Percentiles rank a stretch among this genome's conserved stretches.
These are phyloP conservation scores for Pangasius krempfi DNA, from an alignment of 2,797 vertebrate species.

Conservation along the genomic window DNA sequence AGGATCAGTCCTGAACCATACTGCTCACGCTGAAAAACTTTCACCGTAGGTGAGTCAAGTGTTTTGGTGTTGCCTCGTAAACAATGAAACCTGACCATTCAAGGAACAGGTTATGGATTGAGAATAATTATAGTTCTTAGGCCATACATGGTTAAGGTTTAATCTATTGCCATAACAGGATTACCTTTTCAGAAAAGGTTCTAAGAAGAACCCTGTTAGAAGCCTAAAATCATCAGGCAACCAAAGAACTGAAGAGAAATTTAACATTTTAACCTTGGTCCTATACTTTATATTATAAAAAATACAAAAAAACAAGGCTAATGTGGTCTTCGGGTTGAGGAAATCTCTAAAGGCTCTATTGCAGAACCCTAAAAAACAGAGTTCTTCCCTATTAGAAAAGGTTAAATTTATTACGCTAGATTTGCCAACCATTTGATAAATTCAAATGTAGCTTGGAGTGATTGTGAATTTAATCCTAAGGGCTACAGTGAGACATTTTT, in stretches of 20 bases:
- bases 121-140: background rate
- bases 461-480: background rate
- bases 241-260: background rate
- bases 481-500: background rate
- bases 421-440: background rate
- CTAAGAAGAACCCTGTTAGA: background rate
- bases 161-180: background rate
- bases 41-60: background rate
- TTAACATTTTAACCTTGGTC: too few species aligned
- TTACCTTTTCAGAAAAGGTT: background rate
- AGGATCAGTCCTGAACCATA: background rate
- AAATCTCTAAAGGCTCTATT: background rate
- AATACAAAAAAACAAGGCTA: background rate
- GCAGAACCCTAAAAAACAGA: background rate
- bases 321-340: background rate
- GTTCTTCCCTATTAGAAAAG: background rate
- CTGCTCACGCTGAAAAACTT: background rate
- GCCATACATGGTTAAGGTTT: background rate
- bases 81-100: slow-evolving; percentile 8
- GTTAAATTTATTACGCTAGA: background rate
- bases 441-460: background rate
- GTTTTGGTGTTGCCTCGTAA: background rate
- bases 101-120: background rate
- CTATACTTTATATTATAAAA: background rate
- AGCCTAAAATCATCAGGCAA: background rate